Evolutionary conservation across 2,797 vertebrate species (phyloP), one percentile per base, ranked within the genome.

Genomic region (Anabacerthia variegaticeps): DNA sequence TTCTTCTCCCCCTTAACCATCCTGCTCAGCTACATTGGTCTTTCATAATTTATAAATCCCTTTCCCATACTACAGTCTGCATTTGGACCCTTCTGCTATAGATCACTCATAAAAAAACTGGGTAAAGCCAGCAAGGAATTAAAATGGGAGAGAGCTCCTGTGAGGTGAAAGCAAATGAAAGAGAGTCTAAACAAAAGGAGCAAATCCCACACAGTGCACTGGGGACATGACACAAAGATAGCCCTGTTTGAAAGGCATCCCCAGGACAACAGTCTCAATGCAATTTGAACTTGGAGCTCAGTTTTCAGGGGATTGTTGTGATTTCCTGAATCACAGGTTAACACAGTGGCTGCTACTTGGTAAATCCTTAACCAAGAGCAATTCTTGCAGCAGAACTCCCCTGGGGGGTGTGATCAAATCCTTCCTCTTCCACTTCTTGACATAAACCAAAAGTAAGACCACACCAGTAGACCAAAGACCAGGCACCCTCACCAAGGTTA

Each of bases 1-100:
- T 83, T 94, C 73, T 82, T 90, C 76, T 85, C 49, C 59, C 62
- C 63, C 32, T 72, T 67, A 85, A 91, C 72, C 32, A 89, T 69
- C 78, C 86, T 75, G 85, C 81, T 96, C 91, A 94, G 91, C 79
- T 92, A 90, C 78, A 55, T 22, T 72, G 68, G 89, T 78, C 76
- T 95, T 97, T 77, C 96, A 96, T 96, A 94, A 95, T 94, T 97
- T 79, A 96, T 93, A 95, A 96, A 93, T 54, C 87, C 62, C 49
- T 74, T 89, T 95, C 72, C 84, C 72, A 75, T 67, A 54, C 43
- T 43, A 73, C 67, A 81, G 48, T 49, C 82, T 95, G 89, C 75
- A 62, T 92, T 94, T 68, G 95, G 94, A 83, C 95, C 82, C 88
- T 89, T 95, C 88, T 85, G 71, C 89, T 81, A 74, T 84, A 91